Base-by-base conservation (phyloP, 1,140 invertebrate species). In the Brachionus rotundiformis region DNA sequence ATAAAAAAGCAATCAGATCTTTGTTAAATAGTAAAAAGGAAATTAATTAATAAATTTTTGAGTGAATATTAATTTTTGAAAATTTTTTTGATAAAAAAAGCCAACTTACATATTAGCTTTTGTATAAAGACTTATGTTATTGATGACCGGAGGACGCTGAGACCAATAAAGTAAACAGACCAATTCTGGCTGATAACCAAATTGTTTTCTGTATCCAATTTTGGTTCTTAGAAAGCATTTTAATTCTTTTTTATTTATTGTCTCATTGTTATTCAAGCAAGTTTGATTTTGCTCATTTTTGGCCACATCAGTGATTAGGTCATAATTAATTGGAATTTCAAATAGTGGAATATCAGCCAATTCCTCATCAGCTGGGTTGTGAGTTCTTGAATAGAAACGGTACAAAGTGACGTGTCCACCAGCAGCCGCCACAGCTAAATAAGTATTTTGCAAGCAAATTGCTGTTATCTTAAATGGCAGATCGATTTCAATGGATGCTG, bases 91-190 rank as follows among this genome's bases (percentile, higher is more conserved):
- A n/a, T 10, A 47, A 44, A 82, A 54, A 49, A 81, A 23, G 49
- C 33, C n/a, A 77, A 93, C 94, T 94, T 90, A 97, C 95, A 99
- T 90, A 87, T 95, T 95, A 89, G 96, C 97, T 29, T 93, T 94
- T 83, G 96, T 96, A 88, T 98, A 98, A 85, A 98, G 90, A 84
- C 93, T 92, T 84, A 98, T 91, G 82, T 94, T 92, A 81, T 94
- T 93, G 77, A 98, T 93, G 85, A 92, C 91, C 83, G 93, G 92
- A 33, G 93, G 91, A 63, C 92, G 90, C 86, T 93, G 92, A 80
- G 92, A 92, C 88, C 93, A 93, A 25, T 92, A 92, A 63, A 94
- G 93, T 83, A 98, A 89, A 89, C 95, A 98, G 83, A 98, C 93
- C 65, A 99, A 89, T 84, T 96, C 93, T 6, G 95, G 93, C 89